A percentile compares a stretch with the other conserved stretches of the same genome.
Conservation (phyloP, 2,888 invertebrate species). For the Atrina japonica region DNA sequence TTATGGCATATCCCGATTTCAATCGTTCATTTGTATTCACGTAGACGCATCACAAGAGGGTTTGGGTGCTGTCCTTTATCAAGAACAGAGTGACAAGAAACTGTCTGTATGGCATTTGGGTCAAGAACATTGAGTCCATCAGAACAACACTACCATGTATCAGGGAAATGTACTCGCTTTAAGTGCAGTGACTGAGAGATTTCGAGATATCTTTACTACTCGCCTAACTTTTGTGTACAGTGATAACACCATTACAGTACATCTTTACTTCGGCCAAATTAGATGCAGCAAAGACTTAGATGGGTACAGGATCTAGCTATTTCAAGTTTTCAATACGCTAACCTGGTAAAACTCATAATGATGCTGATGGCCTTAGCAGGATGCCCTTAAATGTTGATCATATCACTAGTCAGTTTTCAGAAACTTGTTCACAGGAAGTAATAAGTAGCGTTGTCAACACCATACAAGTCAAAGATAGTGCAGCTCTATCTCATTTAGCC, state of each 20-base stretch:
- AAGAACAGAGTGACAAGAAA: conserved; percentile 22
- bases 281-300: conserved; percentile 16
- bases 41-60: no score
- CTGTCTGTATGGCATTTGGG: conserved; percentile 50
- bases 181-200: conserved; percentile 42
- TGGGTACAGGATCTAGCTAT: conserved; percentile 20
- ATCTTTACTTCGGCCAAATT: conserved; percentile 41
- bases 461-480: no score
- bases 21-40: conserved; percentile 25
- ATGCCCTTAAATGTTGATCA: conserved; percentile 20
- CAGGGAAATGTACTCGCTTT: conserved; percentile 40
- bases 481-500: no score
- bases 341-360: conserved; percentile 13
- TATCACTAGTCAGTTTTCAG: neutral
- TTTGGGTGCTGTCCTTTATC: conserved; percentile 35
- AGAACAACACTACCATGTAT: conserved; percentile 53
- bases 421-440: conserved; percentile 5
- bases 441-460: neutral
- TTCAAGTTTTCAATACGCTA: conserved; percentile 21
- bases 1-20: conserved; percentile 18
- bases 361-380: conserved; percentile 27
- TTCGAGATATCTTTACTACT: conserved; percentile 47
- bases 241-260: conserved; percentile 33
- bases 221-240: conserved; percentile 37
- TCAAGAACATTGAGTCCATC: conserved; percentile 52